Conservation (phyloP, 2,888 invertebrate genomes). For the Trissoscelio sp. region DNA sequence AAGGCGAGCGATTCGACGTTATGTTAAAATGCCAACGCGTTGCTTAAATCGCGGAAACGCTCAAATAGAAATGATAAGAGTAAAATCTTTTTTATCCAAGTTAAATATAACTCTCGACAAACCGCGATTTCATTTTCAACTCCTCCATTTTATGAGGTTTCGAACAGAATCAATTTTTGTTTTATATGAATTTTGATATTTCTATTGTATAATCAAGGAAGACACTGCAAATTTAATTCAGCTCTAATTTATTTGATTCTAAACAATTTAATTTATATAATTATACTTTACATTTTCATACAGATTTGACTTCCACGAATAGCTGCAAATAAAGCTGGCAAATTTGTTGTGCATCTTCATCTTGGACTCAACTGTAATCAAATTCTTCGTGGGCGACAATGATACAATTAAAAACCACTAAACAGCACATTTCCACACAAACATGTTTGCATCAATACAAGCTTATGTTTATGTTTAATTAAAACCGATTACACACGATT, state of each 20-base stretch:
- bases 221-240: too few species aligned
- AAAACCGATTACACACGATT: constrained; percentile 49
- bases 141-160: too few species aligned
- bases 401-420: constrained; percentile 34
- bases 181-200: constrained; percentile 2
- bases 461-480: constrained; percentile 57
- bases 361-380: constrained; percentile 2
- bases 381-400: not conserved
- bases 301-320: too few species aligned
- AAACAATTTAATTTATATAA: too few species aligned
- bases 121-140: constrained; percentile 35
- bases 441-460: constrained; percentile 3
- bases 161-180: not conserved
- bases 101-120: constrained; percentile 19
- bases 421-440: not conserved
- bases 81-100: constrained; percentile 41
- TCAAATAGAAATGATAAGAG: constrained; percentile 47
- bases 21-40: constrained; percentile 18
- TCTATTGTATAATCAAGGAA: too few species aligned
- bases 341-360: not conserved
- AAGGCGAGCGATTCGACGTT: constrained; percentile 22
- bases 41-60: constrained; percentile 17
- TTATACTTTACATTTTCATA: too few species aligned
- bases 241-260: too few species aligned
- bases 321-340: not conserved